Evolutionary conservation across 2,888 invertebrate species (phyloP).

Genomic region (Parochlus steinenii): DNA sequence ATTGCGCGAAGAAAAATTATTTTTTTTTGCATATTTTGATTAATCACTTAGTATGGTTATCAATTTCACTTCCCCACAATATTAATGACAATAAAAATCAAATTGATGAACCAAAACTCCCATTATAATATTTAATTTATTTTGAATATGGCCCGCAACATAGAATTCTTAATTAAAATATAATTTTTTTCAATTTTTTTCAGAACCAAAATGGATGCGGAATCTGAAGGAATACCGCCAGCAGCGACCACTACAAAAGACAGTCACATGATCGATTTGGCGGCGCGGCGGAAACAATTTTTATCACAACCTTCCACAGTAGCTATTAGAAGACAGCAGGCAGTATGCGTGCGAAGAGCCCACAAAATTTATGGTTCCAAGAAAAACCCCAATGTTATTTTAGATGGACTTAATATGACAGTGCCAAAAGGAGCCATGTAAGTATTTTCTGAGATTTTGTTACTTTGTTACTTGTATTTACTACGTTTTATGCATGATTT

Average conservation of each 20-base stretch:
- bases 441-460: conserved; percentile 29
- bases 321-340: conserved; percentile 55
- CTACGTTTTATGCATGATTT: neutral
- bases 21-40: neutral
- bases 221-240: conserved; percentile 28
- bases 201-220: conserved; percentile 25
- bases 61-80: neutral
- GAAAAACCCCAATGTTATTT: conserved; percentile 60
- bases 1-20: neutral
- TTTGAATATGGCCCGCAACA: neutral
- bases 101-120: no score
- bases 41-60: neutral
- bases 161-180: no score
- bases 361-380: conserved; percentile 70
- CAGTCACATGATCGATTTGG: conserved; percentile 32
- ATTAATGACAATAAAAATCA: no score
- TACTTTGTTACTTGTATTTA: conserved; percentile 5
- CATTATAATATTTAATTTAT: neutral
- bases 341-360: conserved; percentile 69
- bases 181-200: no score
- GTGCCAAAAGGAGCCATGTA: conserved; percentile 81
- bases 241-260: conserved; percentile 17
- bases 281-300: conserved; percentile 35
- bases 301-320: conserved; percentile 52
- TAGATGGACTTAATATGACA: conserved; percentile 81